Evolutionary conservation across 2,113 vertebrate species (phyloP).

Genomic region (Tor tambroides): DNA sequence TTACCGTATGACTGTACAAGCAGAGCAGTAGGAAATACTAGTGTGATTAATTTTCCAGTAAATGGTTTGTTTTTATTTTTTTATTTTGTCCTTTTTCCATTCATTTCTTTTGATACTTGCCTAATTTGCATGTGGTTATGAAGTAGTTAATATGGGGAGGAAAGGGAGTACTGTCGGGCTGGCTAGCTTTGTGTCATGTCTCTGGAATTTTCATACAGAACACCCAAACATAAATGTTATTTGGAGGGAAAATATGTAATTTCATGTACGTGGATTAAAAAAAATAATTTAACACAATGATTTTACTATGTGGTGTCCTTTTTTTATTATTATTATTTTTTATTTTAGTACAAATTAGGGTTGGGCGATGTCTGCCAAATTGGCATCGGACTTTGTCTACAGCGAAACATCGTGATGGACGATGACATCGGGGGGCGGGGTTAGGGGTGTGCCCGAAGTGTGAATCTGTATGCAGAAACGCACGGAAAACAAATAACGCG

Average conservation of each 20-base stretch:
- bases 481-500: no score
- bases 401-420: no score
- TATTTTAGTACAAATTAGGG: no score
- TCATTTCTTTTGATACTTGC: conserved; percentile 69
- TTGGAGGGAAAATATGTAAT: conserved; percentile 74
- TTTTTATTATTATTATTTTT: neutral
- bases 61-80: conserved; percentile 64
- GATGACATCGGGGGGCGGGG: no score
- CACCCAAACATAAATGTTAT: conserved; percentile 71
- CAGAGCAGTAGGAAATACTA: conserved; percentile 68
- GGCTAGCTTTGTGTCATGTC: conserved; percentile 69
- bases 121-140: conserved; percentile 74
- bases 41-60: conserved; percentile 70
- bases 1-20: conserved; percentile 72
- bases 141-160: conserved; percentile 66
- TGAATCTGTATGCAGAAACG: no score
- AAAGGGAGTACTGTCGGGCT: conserved; percentile 68
- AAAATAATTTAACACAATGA: conserved; percentile 61
- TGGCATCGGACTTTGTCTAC: no score
- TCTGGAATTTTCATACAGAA: conserved; percentile 69
- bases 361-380: no score
- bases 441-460: no score
- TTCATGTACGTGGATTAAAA: conserved; percentile 81
- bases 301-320: neutral
- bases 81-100: conserved; percentile 55